Evolutionary conservation across 1,140 invertebrate genomes (phyloP), one percentile per base, ranked within the genome.

Genomic region (Saxidomus purpurata): DNA sequence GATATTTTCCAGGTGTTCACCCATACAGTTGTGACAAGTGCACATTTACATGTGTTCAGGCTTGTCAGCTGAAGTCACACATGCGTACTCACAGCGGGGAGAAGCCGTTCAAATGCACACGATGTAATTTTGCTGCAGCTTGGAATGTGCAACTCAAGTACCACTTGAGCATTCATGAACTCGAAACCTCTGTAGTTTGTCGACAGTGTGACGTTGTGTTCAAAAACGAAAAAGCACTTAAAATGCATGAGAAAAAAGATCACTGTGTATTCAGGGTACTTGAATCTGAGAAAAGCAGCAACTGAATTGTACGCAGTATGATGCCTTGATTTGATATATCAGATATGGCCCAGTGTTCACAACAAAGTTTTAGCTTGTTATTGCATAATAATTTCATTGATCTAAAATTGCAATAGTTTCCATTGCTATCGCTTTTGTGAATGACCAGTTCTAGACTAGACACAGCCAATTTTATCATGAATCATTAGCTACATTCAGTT

Each of bases 101-200:
- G 47, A 90, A 90, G 34, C 89, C 89, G 38, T 90, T 49, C 63
- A 90, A 90, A 40, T 90, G 82, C 59, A 40, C 55, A 17, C 19
- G 79, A 55, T 90, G 88, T 77, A 89, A 76, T 6, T 89, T 59
- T 43, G 88, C 88, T 61, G 80, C 88, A 28, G 88, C 89, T 11
- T 90, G 89, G 89, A 90, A 90, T 31, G 89, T 90, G 25, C 89
- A 90, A 61, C 76, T 90, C 69, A 89, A 89, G 61, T 67, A 61
- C 15, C 88, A 89, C 59, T 1, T 55, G 0, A 83, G 74, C 38
- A 49, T 69, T 0, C 88, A 89, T 34, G 15, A 40, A 2, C 38
- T 49, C 15, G 19, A 19, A 55, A 81, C 61, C 25, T 22, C 40
- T n/a, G 49, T 61, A 15, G 47, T 43, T 9, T 89, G 88, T 77